Evolutionary conservation across 2,888 invertebrate species (phyloP), one percentile per base, ranked within the genome.

Genomic region (Leucozona laternaria): DNA sequence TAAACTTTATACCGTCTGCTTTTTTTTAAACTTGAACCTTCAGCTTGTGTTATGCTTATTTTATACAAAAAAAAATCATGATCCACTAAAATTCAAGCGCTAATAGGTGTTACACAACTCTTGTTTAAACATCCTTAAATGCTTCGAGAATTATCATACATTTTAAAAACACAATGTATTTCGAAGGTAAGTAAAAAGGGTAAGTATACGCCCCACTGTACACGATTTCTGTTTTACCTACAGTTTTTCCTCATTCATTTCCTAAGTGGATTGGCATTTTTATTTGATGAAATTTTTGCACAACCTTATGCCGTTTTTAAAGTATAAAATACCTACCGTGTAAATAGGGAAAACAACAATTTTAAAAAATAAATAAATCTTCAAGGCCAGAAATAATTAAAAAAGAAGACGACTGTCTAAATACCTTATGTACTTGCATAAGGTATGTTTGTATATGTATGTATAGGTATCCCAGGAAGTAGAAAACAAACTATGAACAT

Each of bases 351-450:
- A 40, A 13, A 37, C n/a, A 68, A 8, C 20, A 22, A 7, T 31
- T 31, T 43, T 28, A 45, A 64, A 37, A 25, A 37, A 15, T 60
- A 60, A 62, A 55, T 45, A 75, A 48, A 66, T 62, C 43, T 45
- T 15, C 70, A 84, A 84, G 84, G 79, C 45, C 66, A 64, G 15
- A 57, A 70, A 62, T 79, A 83, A 83, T 70, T 79, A 73, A 79
- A 79, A 72, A 75, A n/a, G 45, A 34, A 66, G 55, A 53, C 37
- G 10, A 25, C n/a, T 68, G n/a, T 22, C 34, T 37, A 53, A 53
- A 31, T 11, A 68, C 31, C 31, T 48, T 34, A 22, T 31, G 11
- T 31, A 8, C 31, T 7, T 8, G 5, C 8, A 31, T 7, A 31
- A 5, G 4, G 17, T 45, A 66, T 0, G 7, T 20, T 6, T 11